phyloP scores from a whole-genome alignment of 2,113 vertebrate genomes.

The Candoia aspera region DNA sequence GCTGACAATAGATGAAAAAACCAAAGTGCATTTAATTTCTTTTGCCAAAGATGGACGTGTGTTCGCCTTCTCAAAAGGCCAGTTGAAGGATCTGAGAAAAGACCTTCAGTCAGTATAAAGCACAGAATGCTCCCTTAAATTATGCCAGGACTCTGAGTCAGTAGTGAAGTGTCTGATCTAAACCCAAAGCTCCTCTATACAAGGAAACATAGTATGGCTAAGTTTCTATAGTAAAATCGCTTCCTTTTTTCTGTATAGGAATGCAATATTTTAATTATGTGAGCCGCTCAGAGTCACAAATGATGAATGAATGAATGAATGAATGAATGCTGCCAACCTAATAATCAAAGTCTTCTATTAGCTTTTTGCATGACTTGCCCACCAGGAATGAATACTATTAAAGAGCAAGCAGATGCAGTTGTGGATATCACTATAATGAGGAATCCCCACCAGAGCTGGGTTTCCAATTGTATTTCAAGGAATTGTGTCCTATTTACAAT shows the following conservation, averaged over 20 bases:
- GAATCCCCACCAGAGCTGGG: neutral
- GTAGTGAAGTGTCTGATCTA: constrained; percentile 22
- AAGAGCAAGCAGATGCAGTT: neutral
- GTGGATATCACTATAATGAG: neutral
- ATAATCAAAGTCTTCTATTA: neutral
- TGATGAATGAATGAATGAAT: neutral
- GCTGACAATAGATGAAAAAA: neutral
- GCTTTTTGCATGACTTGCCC: neutral
- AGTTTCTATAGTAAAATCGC: constrained; percentile 23
- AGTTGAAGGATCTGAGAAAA: neutral
- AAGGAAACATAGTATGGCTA: constrained; percentile 28
- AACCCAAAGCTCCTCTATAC: constrained; percentile 26
- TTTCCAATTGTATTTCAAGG: neutral
- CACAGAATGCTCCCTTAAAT: neutral
- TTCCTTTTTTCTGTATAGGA: constrained; percentile 26
- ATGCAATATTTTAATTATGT: neutral
- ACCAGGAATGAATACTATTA: neutral
- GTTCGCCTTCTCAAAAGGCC: constrained; percentile 36
- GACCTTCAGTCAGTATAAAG: neutral
- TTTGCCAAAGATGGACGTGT: neutral
- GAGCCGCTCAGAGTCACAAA: neutral
- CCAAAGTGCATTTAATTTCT: neutral
- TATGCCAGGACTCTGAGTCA: neutral
- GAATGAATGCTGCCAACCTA: neutral
- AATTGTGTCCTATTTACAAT: neutral